These are phyloP conservation scores for Chrysocyon brachyurus DNA, from an alignment of 2,797 vertebrate genomes.

Conservation along the genomic window DNA sequence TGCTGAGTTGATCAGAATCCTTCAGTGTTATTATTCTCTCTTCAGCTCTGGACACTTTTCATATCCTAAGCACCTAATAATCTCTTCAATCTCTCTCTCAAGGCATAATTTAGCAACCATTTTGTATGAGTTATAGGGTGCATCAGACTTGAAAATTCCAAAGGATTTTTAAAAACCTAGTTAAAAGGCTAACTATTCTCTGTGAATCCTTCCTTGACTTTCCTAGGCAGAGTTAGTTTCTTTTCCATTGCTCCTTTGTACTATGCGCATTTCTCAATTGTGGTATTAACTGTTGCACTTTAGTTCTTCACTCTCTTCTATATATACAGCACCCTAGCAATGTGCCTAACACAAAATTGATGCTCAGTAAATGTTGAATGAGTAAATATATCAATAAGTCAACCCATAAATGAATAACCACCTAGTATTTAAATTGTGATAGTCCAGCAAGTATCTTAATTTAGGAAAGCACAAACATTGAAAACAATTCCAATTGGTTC, in stretches of 20 bases:
- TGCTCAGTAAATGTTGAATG: background rate
- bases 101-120: background rate
- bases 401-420: background rate
- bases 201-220: background rate
- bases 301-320: background rate
- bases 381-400: background rate
- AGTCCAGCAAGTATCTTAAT: background rate
- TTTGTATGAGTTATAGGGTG: background rate
- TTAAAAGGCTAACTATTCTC: background rate
- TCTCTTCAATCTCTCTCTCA: background rate
- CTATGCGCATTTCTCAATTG: background rate
- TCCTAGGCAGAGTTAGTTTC: background rate
- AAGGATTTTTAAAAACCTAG: background rate
- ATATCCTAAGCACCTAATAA: background rate
- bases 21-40: background rate
- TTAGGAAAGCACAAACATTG: background rate
- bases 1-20: background rate
- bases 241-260: background rate
- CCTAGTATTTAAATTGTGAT: background rate
- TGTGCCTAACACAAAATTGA: background rate
- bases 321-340: background rate
- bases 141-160: constrained; percentile 8
- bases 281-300: background rate
- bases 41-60: background rate
- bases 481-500: background rate